Evolutionary conservation across 2,113 vertebrate species (phyloP).

Genomic region (Clarias gariepinus): DNA sequence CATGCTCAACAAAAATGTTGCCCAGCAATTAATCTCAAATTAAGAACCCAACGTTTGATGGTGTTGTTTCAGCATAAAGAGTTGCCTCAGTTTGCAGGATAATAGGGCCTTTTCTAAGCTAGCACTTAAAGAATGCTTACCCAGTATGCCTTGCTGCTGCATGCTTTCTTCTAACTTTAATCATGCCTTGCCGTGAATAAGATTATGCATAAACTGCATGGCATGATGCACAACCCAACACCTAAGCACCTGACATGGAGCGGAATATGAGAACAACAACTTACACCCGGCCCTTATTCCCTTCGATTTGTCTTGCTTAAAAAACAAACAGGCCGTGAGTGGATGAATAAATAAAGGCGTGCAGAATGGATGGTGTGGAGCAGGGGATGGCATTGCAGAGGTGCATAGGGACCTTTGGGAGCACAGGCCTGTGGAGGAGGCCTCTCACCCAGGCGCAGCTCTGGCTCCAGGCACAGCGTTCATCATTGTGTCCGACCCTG

Average conservation of each 20-base stretch:
- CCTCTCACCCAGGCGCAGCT: conserved; percentile 75
- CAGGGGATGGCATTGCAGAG: conserved; percentile 30
- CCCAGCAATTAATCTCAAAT: neutral
- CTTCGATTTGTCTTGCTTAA: conserved; percentile 79
- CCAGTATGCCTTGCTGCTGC: neutral
- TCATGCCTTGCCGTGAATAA: conserved; percentile 38
- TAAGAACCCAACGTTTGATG: neutral
- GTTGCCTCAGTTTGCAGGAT: neutral
- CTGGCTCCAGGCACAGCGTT: conserved; percentile 79
- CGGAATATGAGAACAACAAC: conserved; percentile 67
- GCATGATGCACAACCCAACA: conserved; percentile 70
- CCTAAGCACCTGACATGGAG: conserved; percentile 68
- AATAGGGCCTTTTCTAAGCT: neutral
- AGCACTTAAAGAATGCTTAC: neutral
- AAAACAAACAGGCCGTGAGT: conserved; percentile 74
- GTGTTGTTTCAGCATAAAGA: neutral
- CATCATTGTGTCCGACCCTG: conserved; percentile 79
- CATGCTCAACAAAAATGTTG: neutral
- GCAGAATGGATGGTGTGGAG: conserved; percentile 62
- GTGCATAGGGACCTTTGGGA: conserved; percentile 58
- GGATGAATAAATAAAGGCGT: conserved; percentile 68
- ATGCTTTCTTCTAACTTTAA: conserved; percentile 46
- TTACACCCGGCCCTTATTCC: conserved; percentile 72
- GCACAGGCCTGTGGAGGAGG: conserved; percentile 52
- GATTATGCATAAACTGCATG: conserved; percentile 52